Percentiles rank a stretch among this genome's conserved stretches.
phyloP scores from a whole-genome alignment of 2,888 invertebrate genomes.

The Nomada fucata region DNA sequence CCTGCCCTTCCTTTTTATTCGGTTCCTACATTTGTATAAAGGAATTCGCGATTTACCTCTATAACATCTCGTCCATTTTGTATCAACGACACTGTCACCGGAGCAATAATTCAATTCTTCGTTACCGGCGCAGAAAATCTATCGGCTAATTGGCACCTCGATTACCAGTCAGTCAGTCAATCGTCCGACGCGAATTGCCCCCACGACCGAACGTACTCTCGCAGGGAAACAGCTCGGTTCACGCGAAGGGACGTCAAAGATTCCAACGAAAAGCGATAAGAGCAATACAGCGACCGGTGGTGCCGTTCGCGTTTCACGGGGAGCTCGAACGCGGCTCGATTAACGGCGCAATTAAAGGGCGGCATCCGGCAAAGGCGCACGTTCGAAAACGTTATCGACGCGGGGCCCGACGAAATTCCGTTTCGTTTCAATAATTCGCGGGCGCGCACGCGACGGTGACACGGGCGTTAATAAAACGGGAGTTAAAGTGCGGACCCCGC shows the following conservation, averaged over 20 bases:
- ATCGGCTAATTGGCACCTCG: too few relatives aligned
- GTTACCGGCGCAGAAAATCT: too few relatives aligned
- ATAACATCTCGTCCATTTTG: too few relatives aligned
- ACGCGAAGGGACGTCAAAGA: not conserved
- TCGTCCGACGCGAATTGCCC: too few relatives aligned
- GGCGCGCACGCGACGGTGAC: slow-evolving; percentile 36
- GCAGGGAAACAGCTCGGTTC: not conserved
- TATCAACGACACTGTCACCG: too few relatives aligned
- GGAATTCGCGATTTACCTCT: not conserved
- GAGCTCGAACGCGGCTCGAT: slow-evolving; percentile 25
- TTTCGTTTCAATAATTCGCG: slow-evolving; percentile 59
- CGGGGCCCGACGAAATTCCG: slow-evolving; percentile 46
- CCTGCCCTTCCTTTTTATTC: too few relatives aligned
- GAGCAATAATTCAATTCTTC: too few relatives aligned
- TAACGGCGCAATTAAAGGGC: slow-evolving; percentile 50
- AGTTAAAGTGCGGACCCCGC: slow-evolving; percentile 46
- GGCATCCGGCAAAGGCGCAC: slow-evolving; percentile 36
- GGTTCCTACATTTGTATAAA: too few relatives aligned
- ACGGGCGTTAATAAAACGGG: slow-evolving; percentile 57
- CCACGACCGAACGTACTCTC: too few relatives aligned
- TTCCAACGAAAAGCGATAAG: not conserved
- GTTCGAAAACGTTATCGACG: slow-evolving; percentile 44
- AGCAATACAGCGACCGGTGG: not conserved
- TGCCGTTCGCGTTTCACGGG: slow-evolving; percentile 9
- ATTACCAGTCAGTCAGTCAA: too few relatives aligned